Evolutionary conservation across 2,797 vertebrate species (phyloP).

Genomic region (Heliangelus exortis): DNA sequence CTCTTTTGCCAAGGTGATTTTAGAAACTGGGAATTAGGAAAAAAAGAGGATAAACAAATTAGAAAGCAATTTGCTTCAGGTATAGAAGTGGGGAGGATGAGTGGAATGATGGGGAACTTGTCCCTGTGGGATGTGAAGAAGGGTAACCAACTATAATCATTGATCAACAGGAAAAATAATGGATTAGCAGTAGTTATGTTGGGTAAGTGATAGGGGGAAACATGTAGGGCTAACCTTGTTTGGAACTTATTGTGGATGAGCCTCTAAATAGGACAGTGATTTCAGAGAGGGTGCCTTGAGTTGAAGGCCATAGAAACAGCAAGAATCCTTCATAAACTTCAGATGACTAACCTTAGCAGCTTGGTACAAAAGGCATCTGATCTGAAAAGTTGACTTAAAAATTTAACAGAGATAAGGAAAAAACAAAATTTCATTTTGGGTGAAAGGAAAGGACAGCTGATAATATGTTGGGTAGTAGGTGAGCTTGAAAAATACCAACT

Average conservation of each 20-base stretch:
- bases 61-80: background rate
- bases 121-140: accelerated
- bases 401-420: background rate
- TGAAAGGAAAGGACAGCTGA: background rate
- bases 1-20: background rate
- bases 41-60: background rate
- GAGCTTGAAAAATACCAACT: background rate
- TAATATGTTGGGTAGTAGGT: background rate
- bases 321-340: background rate
- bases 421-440: background rate
- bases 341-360: background rate
- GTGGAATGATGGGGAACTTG: accelerated
- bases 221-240: background rate
- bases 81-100: background rate
- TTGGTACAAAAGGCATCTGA: background rate
- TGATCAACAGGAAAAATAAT: background rate
- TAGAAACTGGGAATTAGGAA: background rate
- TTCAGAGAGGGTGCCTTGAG: background rate
- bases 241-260: background rate
- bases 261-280: background rate
- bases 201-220: background rate
- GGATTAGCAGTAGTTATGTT: background rate
- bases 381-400: background rate
- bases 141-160: background rate
- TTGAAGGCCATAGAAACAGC: background rate